Base-by-base conservation (phyloP, 2,113 vertebrate species). In the Ibidorhyncha struthersii region DNA sequence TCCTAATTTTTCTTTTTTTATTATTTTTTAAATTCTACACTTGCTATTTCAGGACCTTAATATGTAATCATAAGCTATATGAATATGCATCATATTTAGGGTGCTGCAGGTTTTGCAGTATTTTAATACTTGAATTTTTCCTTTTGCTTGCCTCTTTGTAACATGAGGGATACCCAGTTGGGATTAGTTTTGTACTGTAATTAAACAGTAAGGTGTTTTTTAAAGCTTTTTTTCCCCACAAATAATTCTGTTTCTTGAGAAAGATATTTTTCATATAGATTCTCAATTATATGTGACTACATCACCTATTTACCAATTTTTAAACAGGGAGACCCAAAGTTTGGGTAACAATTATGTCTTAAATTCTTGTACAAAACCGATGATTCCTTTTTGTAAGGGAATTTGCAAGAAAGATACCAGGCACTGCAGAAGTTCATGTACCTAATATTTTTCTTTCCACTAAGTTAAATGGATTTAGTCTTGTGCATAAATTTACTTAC, bases 211-310 rank as follows among this genome's bases (percentile, higher is more conserved):
- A 10, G 10, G 19, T 69, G 17, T 0, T 38, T 74, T 74, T 70
- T 16, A 41, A 59, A 34, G 21, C 1, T 61, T 22, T n/a, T 8
- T 38, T 25, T 8, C 2, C 6, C 27, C 0, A 1, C 4, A 53
- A 82, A 89, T 20, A 65, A 8, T 49, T 67, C 10, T 50, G 8
- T 61, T 79, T 77, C 47, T 29, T 29, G 6, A 76, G 4, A 85
- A 95, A 79, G 14, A 11, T 70, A 34, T 63, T 89, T 80, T 62
- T 82, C 26, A 67, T 58, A 79, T n/a, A 59, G 5, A 8, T 41
- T 9, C 40, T 63, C 5, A 66, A 70, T 66, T 79, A 45, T 10
- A 36, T 43, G 15, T 25, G 20, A 74, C 40, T 84, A 6, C 3
- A 8, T 30, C 25, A 53, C 4, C 8, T 53, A 26, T 84, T 80